Base-by-base conservation (phyloP, 2,888 invertebrate species). In the Dinocampus coccinellae region DNA sequence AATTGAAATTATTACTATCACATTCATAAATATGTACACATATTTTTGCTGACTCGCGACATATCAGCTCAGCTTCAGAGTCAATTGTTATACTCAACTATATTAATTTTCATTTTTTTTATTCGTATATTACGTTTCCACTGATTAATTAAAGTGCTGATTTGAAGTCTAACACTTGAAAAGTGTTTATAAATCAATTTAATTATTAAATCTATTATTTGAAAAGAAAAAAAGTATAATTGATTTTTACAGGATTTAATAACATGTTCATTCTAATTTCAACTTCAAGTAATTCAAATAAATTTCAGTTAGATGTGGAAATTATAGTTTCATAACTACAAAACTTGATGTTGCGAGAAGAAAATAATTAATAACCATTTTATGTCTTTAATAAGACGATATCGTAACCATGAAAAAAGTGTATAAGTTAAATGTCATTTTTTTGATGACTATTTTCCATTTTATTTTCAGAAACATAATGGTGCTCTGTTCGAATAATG, bases 401-500 rank as follows among this genome's bases (percentile, higher is more conserved):
- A 24, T 11, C 22, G 24, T n/a, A 24, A 34, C 9, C 20, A n/a
- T 22, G 4, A 63, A 0, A 47, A 52, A 63, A 42, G 16, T 36
- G 9, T 42, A 11, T 62, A 39, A 39, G 20, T 24, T 53, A 69
- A 11, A 39, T 16, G 34, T 34, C 29, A 57, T 13, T 34, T 69
- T 53, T 71, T 64, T 42, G 20, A 68, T 16, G 57, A 69, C 65
- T 34, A 61, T 26, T 67, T 13, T 10, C 16, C 36, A 53, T 52
- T 66, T 52, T 63, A 42, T 69, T 69, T 55, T 24, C 72, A 72
- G 71, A 68, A 39, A 72, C 52, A 68, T 47, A 52, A 72, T 73
- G 75, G 74, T 78, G 75, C 75, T 77, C 73, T 73, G 64, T 72
- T 76, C 75, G 69, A 70, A 39, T 58, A 53, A 64, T 57, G 47